A percentile compares a stretch with the other conserved stretches of the same genome.
Evolutionary conservation across 2,888 invertebrate species (phyloP).

Genomic region (Lepidochrysops patricia): DNA sequence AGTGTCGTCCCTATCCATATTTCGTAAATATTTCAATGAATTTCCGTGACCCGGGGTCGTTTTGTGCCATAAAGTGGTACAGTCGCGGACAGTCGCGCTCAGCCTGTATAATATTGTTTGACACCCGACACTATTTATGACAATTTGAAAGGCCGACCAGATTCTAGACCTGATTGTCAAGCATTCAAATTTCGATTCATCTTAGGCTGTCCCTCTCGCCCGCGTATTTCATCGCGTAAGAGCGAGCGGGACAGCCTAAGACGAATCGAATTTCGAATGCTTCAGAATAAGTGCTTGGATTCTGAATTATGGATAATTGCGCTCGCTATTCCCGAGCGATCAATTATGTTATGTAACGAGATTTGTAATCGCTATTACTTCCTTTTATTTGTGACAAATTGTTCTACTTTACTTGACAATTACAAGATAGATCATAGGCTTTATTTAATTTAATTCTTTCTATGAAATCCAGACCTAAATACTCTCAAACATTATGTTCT

Average conservation of each 20-base stretch:
- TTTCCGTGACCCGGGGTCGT: constrained; percentile 36
- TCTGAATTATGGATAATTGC: constrained; percentile 39
- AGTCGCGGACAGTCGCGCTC: constrained; percentile 26
- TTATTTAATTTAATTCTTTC: too few relatives aligned
- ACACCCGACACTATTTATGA: constrained; percentile 37
- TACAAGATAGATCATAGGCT: too few relatives aligned
- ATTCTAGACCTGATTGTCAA: too few relatives aligned
- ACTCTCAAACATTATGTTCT: too few relatives aligned
- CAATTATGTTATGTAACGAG: constrained; percentile 31
- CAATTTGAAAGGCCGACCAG: constrained; percentile 39
- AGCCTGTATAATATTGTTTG: constrained; percentile 39
- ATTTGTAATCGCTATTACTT: constrained; percentile 22
- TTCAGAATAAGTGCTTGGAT: too few relatives aligned
- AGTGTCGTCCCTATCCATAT: constrained; percentile 16
- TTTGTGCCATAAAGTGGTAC: constrained; percentile 29
- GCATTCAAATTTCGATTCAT: too few relatives aligned
- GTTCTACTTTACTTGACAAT: not conserved
- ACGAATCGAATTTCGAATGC: too few relatives aligned
- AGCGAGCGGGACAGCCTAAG: too few relatives aligned
- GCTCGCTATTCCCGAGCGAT: constrained; percentile 31
- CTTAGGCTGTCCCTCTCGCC: too few relatives aligned
- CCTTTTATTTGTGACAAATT: not conserved
- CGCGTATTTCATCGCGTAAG: too few relatives aligned
- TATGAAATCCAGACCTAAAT: too few relatives aligned
- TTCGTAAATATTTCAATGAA: constrained; percentile 29